Evolutionary conservation across 2,113 vertebrate genomes (phyloP).

Genomic region (Echinops telfairi): DNA sequence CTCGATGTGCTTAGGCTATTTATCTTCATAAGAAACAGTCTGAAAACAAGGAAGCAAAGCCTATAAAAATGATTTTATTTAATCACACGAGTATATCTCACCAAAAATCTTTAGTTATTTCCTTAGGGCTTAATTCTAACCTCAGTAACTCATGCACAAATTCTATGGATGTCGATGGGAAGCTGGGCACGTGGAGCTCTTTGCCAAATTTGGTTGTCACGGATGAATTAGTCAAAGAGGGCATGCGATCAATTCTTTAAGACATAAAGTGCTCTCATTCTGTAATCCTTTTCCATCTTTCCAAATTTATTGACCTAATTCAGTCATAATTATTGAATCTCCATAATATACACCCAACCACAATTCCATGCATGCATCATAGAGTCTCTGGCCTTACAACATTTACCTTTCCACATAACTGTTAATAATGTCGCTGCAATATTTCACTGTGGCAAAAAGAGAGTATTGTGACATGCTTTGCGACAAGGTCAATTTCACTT

Average conservation of each 20-base stretch:
- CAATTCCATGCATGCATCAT: neutral
- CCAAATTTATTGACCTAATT: constrained; percentile 70
- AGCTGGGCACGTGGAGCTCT: neutral
- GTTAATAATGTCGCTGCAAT: constrained; percentile 64
- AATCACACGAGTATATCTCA: constrained; percentile 80
- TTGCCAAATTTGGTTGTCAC: constrained; percentile 68
- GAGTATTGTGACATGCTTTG: constrained; percentile 26
- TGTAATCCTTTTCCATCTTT: constrained; percentile 69
- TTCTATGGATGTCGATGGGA: constrained; percentile 65
- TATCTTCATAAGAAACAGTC: constrained; percentile 81
- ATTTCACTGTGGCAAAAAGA: constrained; percentile 58
- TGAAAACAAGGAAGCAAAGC: constrained; percentile 82
- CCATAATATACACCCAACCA: constrained; percentile 41
- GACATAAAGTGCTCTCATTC: constrained; percentile 59
- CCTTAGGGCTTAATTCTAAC: constrained; percentile 78
- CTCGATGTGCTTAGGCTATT: constrained; percentile 73
- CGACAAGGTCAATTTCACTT: constrained; percentile 73
- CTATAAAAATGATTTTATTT: constrained; percentile 84
- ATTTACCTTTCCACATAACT: constrained; percentile 73
- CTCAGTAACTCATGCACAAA: constrained; percentile 76
- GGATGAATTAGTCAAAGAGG: constrained; percentile 70
- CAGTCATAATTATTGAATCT: constrained; percentile 71
- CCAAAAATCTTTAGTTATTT: constrained; percentile 80
- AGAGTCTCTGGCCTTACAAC: constrained; percentile 56
- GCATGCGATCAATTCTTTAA: constrained; percentile 54